A percentile compares a stretch with the other conserved stretches of the same genome.
Conservation (phyloP, 2,113 vertebrate species). For the Caranx ignobilis region DNA sequence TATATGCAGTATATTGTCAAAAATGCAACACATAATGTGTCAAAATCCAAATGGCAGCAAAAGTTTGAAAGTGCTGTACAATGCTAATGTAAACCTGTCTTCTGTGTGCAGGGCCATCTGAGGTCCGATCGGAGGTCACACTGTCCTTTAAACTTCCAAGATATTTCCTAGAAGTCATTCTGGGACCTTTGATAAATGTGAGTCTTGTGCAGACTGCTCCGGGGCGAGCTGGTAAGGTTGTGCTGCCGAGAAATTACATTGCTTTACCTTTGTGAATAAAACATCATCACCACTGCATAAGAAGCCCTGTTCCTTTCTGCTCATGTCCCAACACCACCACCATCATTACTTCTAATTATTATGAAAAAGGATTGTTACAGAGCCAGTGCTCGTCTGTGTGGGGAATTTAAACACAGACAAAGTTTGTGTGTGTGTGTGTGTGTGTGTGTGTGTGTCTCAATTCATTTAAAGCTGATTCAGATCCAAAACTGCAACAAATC, state of each 20-base stretch:
- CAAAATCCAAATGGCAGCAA: too few species aligned
- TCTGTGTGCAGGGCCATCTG: too few species aligned
- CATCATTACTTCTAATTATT: constrained; percentile 41
- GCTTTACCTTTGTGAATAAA: constrained; percentile 48
- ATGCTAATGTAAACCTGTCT: too few species aligned
- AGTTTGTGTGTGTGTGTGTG: too few species aligned
- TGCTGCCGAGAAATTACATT: constrained; percentile 1
- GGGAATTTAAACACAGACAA: too few species aligned
- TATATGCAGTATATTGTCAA: too few species aligned
- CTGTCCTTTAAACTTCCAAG: neutral
- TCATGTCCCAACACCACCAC: neutral
- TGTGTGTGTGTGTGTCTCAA: too few species aligned
- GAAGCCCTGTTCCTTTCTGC: neutral
- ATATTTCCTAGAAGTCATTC: neutral
- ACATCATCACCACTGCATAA: constrained; percentile 20
- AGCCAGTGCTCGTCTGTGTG: neutral
- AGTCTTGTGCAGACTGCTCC: constrained; percentile 1
- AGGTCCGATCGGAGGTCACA: neutral
- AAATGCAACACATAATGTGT: too few species aligned
- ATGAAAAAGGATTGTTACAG: constrained; percentile 16
- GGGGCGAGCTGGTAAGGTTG: neutral
- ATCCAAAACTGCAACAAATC: neutral
- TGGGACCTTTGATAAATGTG: constrained; percentile 3
- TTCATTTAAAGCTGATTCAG: constrained; percentile 1
- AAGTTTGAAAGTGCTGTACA: too few species aligned